Conservation (phyloP, 2,797 vertebrate species). For the Cygnus olor region DNA sequence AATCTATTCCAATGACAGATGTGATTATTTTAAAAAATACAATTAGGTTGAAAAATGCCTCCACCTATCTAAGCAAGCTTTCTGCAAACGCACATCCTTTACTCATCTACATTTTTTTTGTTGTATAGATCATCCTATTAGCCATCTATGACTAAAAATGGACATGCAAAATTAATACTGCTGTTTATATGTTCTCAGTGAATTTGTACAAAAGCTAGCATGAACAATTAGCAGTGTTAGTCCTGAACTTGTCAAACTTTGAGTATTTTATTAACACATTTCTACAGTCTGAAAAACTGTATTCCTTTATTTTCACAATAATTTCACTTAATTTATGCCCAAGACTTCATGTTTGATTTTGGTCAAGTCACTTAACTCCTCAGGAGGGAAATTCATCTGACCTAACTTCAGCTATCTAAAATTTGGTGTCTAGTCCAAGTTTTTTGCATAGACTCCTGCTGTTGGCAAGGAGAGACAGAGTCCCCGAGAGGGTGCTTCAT, state of each 20-base stretch:
- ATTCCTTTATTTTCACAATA: background rate
- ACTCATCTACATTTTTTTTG: background rate
- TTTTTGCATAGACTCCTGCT: background rate
- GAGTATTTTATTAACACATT: background rate
- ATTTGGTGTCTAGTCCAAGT: background rate
- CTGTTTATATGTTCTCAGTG: background rate
- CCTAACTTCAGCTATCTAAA: background rate
- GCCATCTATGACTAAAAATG: background rate
- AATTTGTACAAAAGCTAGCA: background rate
- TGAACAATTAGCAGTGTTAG: background rate
- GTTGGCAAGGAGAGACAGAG: background rate
- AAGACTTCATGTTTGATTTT: constrained; percentile 25
- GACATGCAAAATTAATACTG: background rate
- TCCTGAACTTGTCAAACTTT: background rate
- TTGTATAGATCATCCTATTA: background rate
- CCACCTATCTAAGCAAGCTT: background rate
- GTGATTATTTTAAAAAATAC: background rate
- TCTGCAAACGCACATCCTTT: background rate
- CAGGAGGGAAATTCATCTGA: constrained; percentile 31
- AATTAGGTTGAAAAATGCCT: background rate
- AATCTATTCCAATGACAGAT: background rate
- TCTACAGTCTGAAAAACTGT: background rate
- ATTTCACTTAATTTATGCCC: background rate
- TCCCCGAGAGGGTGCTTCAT: constrained; percentile 50
- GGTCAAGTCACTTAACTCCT: constrained; percentile 5